phyloP scores from a whole-genome alignment of 1,140 invertebrate genomes.

The Rhizoglyphus robini region DNA sequence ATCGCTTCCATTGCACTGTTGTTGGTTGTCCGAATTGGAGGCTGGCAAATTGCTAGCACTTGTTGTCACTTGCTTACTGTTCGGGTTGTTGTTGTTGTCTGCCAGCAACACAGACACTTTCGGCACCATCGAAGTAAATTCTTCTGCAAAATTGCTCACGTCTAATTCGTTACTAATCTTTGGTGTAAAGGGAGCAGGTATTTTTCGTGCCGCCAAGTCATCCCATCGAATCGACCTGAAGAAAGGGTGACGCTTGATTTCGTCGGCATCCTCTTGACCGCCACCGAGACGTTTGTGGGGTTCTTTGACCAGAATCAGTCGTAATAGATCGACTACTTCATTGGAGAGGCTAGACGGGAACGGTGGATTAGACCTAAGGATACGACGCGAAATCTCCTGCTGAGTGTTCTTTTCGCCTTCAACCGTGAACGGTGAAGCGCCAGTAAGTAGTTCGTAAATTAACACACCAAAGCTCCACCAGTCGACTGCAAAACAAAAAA shows the following conservation, averaged over 20 bases:
- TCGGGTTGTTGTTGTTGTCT: conserved; percentile 7
- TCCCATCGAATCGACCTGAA: conserved; percentile 66
- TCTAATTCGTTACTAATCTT: conserved; percentile 59
- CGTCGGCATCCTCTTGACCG: conserved; percentile 58
- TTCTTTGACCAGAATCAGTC: conserved; percentile 69
- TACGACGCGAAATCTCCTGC: conserved; percentile 77
- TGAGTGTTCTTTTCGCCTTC: conserved; percentile 82
- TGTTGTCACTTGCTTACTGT: no score
- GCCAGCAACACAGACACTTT: conserved; percentile 59
- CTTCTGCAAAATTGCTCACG: conserved; percentile 87
- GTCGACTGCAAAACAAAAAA: conserved; percentile 47
- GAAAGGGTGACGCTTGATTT: conserved; percentile 72
- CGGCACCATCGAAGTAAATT: conserved; percentile 79
- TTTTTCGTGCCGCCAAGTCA: conserved; percentile 51
- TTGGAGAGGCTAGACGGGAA: conserved; percentile 56
- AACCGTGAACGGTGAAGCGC: conserved; percentile 91
- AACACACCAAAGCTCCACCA: conserved; percentile 97
- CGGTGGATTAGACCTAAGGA: conserved; percentile 67
- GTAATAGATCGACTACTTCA: conserved; percentile 50
- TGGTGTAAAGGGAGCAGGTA: conserved; percentile 66
- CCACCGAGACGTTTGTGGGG: conserved; percentile 68
- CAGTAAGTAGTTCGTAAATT: conserved; percentile 89
- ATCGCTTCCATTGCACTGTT: conserved; percentile 40
- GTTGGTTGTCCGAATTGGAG: background rate
- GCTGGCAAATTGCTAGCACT: no score